Conservation (phyloP, 1,140 invertebrate species). For the Diorhabda elongata region DNA sequence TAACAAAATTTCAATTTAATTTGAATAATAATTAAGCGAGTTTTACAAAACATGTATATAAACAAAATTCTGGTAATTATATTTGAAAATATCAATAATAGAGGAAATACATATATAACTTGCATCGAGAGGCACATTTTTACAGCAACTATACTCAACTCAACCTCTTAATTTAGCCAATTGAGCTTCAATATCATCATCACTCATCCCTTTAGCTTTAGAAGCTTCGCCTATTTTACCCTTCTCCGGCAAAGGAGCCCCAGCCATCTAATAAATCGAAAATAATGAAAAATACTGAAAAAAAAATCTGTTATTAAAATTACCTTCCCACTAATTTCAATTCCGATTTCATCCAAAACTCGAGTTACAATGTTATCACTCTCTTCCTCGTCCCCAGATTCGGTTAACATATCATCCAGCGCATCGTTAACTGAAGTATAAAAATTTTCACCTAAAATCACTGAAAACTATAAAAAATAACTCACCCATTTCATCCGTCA, state of each 20-base stretch:
- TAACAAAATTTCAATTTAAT: too few species aligned
- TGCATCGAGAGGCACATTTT: too few species aligned
- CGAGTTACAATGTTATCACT: slow-evolving; percentile 79
- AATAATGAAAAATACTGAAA: background rate
- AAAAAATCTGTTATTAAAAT: background rate
- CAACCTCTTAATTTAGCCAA: slow-evolving; percentile 66
- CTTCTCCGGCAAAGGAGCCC: slow-evolving; percentile 38
- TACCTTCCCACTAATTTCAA: slow-evolving; percentile 88
- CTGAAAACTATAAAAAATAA: background rate
- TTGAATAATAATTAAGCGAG: too few species aligned
- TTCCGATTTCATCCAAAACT: slow-evolving; percentile 93
- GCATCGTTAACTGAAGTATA: slow-evolving; percentile 78
- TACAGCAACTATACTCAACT: background rate
- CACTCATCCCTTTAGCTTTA: slow-evolving; percentile 52
- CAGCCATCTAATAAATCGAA: slow-evolving; percentile 51
- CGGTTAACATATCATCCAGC: slow-evolving; percentile 82
- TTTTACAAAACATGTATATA: too few species aligned
- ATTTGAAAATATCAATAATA: too few species aligned
- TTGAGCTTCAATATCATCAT: slow-evolving; percentile 74
- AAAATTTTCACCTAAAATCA: slow-evolving; percentile 18
- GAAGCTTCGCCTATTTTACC: slow-evolving; percentile 58
- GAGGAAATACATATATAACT: too few species aligned
- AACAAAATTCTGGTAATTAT: too few species aligned
- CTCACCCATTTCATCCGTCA: slow-evolving; percentile 93
- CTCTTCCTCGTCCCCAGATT: slow-evolving; percentile 88